Percentiles rank a stretch among this genome's conserved stretches.
phyloP scores from a whole-genome alignment of 2,797 vertebrate species.

The Melanogrammus aeglefinus region DNA sequence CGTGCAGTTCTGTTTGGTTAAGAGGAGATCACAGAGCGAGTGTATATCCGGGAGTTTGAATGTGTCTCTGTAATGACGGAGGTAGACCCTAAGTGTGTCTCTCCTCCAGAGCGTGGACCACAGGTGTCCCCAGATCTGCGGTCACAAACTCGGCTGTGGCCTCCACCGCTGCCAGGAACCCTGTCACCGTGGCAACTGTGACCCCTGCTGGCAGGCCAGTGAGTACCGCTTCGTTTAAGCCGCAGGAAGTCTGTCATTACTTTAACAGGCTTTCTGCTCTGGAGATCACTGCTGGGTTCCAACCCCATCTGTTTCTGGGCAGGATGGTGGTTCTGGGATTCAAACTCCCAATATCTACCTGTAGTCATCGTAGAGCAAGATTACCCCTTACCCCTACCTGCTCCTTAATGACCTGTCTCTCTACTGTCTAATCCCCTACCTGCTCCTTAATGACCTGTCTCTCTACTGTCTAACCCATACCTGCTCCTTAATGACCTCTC shows the following conservation, averaged over 20 bases:
- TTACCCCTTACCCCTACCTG: too few species aligned
- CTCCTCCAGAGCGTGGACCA: constrained; percentile 81
- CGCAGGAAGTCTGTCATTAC: neutral
- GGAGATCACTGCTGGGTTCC: too few species aligned
- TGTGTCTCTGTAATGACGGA: neutral
- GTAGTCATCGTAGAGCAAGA: too few species aligned
- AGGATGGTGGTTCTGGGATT: too few species aligned
- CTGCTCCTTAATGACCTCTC: too few species aligned
- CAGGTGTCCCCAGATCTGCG: constrained; percentile 90
- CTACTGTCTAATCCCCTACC: too few species aligned
- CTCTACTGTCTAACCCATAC: too few species aligned
- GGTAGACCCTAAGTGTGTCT: neutral
- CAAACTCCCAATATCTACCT: too few species aligned
- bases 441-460: too few species aligned
- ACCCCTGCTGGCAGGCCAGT: constrained; percentile 97
- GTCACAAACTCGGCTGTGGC: constrained; percentile 95
- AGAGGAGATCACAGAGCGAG: neutral
- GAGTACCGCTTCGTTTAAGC: constrained; percentile 55
- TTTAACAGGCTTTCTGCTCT: constrained; percentile 5
- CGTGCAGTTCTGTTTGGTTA: neutral
- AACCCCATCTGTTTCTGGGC: too few species aligned
- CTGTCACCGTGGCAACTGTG: constrained; percentile 96
- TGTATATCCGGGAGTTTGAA: neutral
- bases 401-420: too few species aligned
- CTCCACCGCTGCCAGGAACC: constrained; percentile 95